Percentiles rank a stretch among this genome's conserved stretches.
phyloP scores from a whole-genome alignment of 2,113 vertebrate genomes.

The Redunca redunca region DNA sequence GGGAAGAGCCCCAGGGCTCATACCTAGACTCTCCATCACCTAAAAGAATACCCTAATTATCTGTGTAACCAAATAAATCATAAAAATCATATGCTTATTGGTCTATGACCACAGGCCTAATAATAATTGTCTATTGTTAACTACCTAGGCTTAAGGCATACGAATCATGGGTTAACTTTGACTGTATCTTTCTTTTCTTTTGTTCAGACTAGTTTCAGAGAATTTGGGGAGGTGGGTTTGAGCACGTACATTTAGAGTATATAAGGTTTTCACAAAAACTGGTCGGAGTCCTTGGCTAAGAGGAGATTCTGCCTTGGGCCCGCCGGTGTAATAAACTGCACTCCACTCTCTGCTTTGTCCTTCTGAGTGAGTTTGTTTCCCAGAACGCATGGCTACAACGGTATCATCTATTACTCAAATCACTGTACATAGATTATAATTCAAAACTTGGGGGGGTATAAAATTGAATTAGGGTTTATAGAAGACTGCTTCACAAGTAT shows the following conservation, averaged over 20 bases:
- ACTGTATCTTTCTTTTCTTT: neutral
- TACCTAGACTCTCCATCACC: neutral
- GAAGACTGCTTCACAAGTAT: neutral
- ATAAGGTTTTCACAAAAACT: neutral
- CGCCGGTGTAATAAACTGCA: accelerated
- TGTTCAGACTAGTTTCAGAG: neutral
- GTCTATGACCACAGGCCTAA: neutral
- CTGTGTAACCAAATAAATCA: neutral
- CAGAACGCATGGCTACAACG: accelerated
- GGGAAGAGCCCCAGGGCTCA: neutral
- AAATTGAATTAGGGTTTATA: neutral
- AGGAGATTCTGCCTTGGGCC: neutral
- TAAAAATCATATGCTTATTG: neutral
- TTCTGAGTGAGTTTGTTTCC: neutral
- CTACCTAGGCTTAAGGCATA: neutral
- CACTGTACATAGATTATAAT: neutral
- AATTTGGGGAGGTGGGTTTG: neutral
- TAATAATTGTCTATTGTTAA: neutral
- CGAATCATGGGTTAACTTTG: neutral
- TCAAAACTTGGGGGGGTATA: neutral
- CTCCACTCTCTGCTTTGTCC: neutral
- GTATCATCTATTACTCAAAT: neutral
- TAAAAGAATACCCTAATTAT: neutral
- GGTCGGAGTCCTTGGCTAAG: neutral
- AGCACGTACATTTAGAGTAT: neutral